Evolutionary conservation across 1,140 invertebrate genomes (phyloP).

Genomic region (Drosophila sp.): DNA sequence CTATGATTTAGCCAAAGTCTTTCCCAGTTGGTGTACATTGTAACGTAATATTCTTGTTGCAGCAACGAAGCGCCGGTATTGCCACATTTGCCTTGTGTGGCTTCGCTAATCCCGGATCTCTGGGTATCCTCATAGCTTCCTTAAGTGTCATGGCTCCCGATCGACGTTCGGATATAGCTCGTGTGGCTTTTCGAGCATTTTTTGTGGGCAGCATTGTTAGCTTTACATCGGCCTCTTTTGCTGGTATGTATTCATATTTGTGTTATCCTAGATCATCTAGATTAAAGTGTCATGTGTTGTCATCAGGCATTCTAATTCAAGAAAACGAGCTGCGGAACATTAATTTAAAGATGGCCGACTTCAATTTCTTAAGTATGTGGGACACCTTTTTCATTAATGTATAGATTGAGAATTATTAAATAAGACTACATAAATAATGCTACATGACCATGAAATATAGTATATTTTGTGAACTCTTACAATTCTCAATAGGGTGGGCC

Average conservation of each 20-base stretch:
- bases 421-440: too few species aligned
- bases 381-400: too few species aligned
- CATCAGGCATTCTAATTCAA: conserved; percentile 43
- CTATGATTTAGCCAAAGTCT: too few species aligned
- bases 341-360: not conserved
- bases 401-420: too few species aligned
- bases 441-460: too few species aligned
- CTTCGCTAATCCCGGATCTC: conserved; percentile 51
- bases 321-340: not conserved
- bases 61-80: conserved; percentile 90
- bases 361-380: not conserved
- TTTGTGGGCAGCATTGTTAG: conserved; percentile 52
- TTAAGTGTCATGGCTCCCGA: conserved; percentile 43
- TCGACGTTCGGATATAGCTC: conserved; percentile 27
- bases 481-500: too few species aligned
- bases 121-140: conserved; percentile 47
- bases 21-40: too few species aligned
- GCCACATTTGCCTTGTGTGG: conserved; percentile 97
- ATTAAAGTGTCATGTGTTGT: not conserved
- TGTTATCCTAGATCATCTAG: not conserved
- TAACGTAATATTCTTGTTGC: conserved; percentile 13
- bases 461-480: too few species aligned
- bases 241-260: conserved; percentile 24
- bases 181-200: conserved; percentile 34
- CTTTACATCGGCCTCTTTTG: conserved; percentile 48